Conservation (phyloP, 1,140 invertebrate species). For the Protaetia brevitarsis region DNA sequence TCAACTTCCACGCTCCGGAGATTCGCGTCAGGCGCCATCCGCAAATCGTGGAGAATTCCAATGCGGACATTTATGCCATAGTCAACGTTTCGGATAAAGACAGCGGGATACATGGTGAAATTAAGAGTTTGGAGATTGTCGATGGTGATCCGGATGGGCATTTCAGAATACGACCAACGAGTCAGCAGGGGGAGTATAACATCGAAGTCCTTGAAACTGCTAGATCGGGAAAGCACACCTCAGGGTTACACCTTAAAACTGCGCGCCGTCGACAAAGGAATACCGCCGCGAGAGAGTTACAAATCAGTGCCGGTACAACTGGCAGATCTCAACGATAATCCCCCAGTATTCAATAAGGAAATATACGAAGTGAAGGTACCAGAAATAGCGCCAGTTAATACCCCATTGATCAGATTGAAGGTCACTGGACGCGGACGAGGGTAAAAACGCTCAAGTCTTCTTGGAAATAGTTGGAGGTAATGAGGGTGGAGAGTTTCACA, state of each 20-base stretch:
- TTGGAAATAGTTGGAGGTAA: conserved; percentile 91
- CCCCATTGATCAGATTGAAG: conserved; percentile 80
- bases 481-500: conserved; percentile 80
- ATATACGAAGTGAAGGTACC: conserved; percentile 84
- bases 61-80: conserved; percentile 86
- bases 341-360: conserved; percentile 83
- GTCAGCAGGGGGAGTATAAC: conserved; percentile 67
- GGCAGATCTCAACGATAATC: conserved; percentile 80
- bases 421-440: conserved; percentile 82
- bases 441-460: conserved; percentile 77
- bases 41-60: conserved; percentile 78
- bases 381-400: conserved; percentile 85
- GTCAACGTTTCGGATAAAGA: conserved; percentile 82
- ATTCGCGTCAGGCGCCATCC: conserved; percentile 77
- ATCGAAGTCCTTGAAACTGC: conserved; percentile 71
- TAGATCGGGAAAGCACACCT: conserved; percentile 72
- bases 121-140: conserved; percentile 80
- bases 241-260: conserved; percentile 85
- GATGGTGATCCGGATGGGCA: conserved; percentile 84
- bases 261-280: conserved; percentile 78
- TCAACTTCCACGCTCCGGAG: conserved; percentile 83
- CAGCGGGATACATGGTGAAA: conserved; percentile 76
- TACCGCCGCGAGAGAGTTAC: conserved; percentile 71
- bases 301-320: conserved; percentile 73
- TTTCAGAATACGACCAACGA: conserved; percentile 68